Evolutionary conservation across 2,113 vertebrate species (phyloP).

Genomic region (Gopherus evgoodei): DNA sequence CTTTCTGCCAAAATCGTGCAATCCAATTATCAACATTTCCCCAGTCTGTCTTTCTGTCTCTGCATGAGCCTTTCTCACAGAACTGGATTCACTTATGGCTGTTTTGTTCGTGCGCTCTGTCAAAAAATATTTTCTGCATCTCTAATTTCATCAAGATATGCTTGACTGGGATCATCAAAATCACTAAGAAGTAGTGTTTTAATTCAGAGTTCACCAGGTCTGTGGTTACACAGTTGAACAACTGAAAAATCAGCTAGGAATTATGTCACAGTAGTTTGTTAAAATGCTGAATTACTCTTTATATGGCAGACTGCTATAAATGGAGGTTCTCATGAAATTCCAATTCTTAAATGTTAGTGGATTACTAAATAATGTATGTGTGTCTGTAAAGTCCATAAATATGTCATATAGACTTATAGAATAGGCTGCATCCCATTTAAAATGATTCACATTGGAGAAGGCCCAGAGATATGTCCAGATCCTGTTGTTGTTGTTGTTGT

Average conservation of each 20-base stretch:
- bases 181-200: conserved; percentile 65
- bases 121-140: conserved; percentile 82
- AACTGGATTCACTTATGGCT: conserved; percentile 75
- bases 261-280: conserved; percentile 63
- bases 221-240: conserved; percentile 51
- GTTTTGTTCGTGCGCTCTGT: conserved; percentile 71
- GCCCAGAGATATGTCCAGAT: neutral
- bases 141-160: conserved; percentile 82
- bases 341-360: neutral
- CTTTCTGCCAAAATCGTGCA: conserved; percentile 80
- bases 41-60: conserved; percentile 46
- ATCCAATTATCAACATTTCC: conserved; percentile 80
- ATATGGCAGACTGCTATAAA: neutral
- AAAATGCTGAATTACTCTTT: conserved; percentile 58
- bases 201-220: conserved; percentile 57
- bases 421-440: neutral
- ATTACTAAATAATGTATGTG: neutral
- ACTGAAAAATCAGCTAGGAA: conserved; percentile 71
- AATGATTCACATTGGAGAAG: neutral
- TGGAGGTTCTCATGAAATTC: conserved; percentile 35
- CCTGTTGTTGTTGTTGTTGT: neutral
- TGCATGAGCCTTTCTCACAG: conserved; percentile 54
- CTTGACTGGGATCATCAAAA: conserved; percentile 76
- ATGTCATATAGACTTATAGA: neutral
- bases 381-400: neutral